These are phyloP conservation scores for Sylvicola cinctus DNA, from an alignment of 2,888 invertebrate species.

Conservation along the genomic window DNA sequence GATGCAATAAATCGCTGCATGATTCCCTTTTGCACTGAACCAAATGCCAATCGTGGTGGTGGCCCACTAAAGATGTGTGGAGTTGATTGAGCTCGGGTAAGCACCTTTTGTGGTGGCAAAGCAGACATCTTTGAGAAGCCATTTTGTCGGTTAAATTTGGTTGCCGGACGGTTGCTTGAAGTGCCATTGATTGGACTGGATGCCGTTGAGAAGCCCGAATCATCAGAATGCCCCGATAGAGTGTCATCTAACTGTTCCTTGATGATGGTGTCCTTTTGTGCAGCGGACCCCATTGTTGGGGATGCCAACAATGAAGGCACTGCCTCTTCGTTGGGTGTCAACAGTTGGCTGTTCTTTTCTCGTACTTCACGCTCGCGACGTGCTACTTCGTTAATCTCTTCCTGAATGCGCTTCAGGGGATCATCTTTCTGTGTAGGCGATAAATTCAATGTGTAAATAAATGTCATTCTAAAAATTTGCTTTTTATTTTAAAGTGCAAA, in stretches of 20 bases:
- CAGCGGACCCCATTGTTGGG: constrained; percentile 1
- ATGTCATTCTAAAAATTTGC: too few relatives aligned
- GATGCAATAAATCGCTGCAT: constrained; percentile 74
- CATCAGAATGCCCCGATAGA: constrained; percentile 17
- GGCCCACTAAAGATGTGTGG: constrained; percentile 14
- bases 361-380: constrained; percentile 64
- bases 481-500: too few relatives aligned
- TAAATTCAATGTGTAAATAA: too few relatives aligned
- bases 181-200: constrained; percentile 18
- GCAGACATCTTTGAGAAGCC: too few relatives aligned
- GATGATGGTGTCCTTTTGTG: background rate
- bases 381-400: constrained; percentile 71
- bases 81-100: constrained; percentile 20
- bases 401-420: constrained; percentile 63
- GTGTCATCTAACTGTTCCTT: constrained; percentile 12
- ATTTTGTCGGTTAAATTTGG: constrained; percentile 18
- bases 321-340: too few relatives aligned
- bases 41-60: constrained; percentile 39
- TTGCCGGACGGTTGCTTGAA: too few relatives aligned
- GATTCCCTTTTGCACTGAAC: constrained; percentile 48
- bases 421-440: constrained; percentile 40
- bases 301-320: too few relatives aligned
- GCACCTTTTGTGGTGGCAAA: too few relatives aligned
- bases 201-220: constrained; percentile 25
- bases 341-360: constrained; percentile 22